Evolutionary conservation across 1,140 invertebrate genomes (phyloP).

Genomic region (Achroia grisella): DNA sequence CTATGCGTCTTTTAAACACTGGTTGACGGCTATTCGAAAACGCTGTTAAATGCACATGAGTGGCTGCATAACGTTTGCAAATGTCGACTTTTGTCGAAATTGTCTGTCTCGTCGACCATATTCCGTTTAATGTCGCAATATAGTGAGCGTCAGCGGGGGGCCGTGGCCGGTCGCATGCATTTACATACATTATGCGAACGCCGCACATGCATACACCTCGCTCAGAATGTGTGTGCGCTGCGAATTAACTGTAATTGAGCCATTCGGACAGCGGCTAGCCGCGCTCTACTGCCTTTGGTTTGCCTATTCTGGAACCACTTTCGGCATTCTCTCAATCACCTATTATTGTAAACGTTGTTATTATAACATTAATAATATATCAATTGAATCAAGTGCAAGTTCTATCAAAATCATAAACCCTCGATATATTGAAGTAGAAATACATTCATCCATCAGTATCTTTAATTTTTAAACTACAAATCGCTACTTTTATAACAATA

Average conservation of each 20-base stretch:
- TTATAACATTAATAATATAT: neutral
- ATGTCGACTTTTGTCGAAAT: conserved; percentile 65
- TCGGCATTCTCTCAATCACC: conserved; percentile 2
- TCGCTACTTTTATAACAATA: too few relatives aligned
- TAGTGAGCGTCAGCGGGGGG: conserved; percentile 57
- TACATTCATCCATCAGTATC: too few relatives aligned
- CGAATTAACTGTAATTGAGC: conserved; percentile 72
- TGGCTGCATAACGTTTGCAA: conserved; percentile 55
- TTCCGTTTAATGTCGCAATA: conserved; percentile 69
- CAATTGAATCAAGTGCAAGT: neutral
- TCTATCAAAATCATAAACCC: too few relatives aligned
- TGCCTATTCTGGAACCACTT: conserved; percentile 23
- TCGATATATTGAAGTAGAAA: too few relatives aligned
- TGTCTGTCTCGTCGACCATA: conserved; percentile 64
- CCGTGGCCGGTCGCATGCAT: conserved; percentile 65
- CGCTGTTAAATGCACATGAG: conserved; percentile 47
- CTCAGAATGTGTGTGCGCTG: conserved; percentile 62
- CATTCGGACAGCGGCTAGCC: conserved; percentile 57
- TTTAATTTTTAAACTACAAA: too few relatives aligned
- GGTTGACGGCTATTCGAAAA: conserved; percentile 37
- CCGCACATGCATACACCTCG: conserved; percentile 59
- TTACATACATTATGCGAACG: conserved; percentile 70
- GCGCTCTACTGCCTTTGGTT: conserved; percentile 42
- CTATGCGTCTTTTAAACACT: neutral
- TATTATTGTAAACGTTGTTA: neutral